These are phyloP conservation scores for Tigriopus californicus DNA, from an alignment of 2,888 invertebrate genomes.

Conservation along the genomic window DNA sequence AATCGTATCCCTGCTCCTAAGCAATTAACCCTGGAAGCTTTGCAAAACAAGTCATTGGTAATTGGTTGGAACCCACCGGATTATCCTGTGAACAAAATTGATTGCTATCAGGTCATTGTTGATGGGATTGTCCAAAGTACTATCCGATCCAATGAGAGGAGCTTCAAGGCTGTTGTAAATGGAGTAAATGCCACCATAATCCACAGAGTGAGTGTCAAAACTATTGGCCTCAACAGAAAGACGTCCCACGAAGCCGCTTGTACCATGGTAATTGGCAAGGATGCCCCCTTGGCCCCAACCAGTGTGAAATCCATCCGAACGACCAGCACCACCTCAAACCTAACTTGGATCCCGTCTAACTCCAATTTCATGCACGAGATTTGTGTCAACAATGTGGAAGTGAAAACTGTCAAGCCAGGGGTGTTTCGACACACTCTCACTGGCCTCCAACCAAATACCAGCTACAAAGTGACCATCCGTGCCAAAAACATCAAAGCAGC, in stretches of 20 bases:
- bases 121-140: conserved; percentile 92
- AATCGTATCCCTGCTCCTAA: conserved; percentile 75
- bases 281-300: conserved; percentile 85
- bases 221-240: conserved; percentile 73
- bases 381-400: conserved; percentile 92
- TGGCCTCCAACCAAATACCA: conserved; percentile 84
- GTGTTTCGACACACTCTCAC: conserved; percentile 67
- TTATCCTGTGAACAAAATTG: conserved; percentile 47
- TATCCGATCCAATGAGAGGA: conserved; percentile 79
- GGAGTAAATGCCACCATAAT: conserved; percentile 85
- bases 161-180: conserved; percentile 72
- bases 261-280: conserved; percentile 93
- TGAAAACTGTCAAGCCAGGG: conserved; percentile 80
- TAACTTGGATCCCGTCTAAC: conserved; percentile 94
- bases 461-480: conserved; percentile 84
- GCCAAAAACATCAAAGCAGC: conserved; percentile 65
- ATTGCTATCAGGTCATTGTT: conserved; percentile 88
- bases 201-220: conserved; percentile 88
- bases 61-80: conserved; percentile 75
- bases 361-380: conserved; percentile 96
- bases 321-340: conserved; percentile 76
- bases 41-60: conserved; percentile 91
- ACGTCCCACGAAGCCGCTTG: conserved; percentile 93
- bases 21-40: conserved; percentile 86
- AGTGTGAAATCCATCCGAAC: conserved; percentile 81